Evolutionary conservation across 2,888 invertebrate genomes (phyloP).

Genomic region (Dynastes grantii): DNA sequence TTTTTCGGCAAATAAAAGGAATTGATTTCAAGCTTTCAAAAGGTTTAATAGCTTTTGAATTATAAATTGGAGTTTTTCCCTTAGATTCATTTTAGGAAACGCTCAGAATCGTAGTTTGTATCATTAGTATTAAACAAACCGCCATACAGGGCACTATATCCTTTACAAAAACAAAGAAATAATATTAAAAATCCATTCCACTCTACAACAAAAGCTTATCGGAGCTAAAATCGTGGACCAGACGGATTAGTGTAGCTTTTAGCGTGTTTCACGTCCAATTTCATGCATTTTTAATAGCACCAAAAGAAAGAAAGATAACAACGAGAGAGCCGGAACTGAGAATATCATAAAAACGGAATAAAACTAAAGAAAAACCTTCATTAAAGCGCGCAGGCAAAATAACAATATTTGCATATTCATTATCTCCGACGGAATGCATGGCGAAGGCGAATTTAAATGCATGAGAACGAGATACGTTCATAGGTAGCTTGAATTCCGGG

Average conservation of each 20-base stretch:
- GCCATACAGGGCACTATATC: no score
- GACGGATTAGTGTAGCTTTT: slow-evolving; percentile 3
- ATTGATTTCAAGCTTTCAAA: no score
- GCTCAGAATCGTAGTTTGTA: no score
- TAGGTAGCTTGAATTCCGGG: background rate
- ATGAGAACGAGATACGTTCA: background rate
- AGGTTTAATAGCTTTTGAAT: no score
- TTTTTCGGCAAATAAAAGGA: no score
- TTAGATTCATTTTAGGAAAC: no score
- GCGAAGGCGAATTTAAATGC: slow-evolving; percentile 8
- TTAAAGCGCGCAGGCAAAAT: slow-evolving; percentile 9
- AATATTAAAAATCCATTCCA: background rate
- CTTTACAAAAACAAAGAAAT: no score
- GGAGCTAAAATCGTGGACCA: background rate
- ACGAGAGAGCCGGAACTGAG: background rate
- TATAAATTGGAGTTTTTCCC: no score
- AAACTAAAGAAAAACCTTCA: background rate
- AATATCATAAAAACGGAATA: background rate
- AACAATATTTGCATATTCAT: slow-evolving; percentile 28
- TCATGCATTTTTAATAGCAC: slow-evolving; percentile 2
- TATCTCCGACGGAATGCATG: slow-evolving; percentile 15
- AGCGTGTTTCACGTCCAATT: background rate
- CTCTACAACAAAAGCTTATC: background rate
- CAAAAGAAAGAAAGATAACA: background rate
- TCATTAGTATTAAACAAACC: no score